Evolutionary conservation across 2,113 vertebrate species (phyloP), one percentile per base, ranked within the genome.

Genomic region (Toxotes jaculatrix): DNA sequence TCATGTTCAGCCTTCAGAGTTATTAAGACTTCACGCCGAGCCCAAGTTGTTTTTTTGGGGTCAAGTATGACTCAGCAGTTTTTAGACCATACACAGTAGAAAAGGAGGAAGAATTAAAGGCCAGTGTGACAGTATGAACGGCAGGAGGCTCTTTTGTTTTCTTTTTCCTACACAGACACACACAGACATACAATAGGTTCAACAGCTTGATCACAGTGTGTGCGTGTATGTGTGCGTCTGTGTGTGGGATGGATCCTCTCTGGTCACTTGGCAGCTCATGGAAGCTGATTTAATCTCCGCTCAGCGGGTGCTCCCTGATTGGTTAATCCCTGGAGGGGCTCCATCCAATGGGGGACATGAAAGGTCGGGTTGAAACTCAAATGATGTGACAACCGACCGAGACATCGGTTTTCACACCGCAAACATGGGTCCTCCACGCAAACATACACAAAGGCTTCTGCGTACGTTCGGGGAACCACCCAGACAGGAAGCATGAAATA

Each of bases 401-500:
- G 65, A 74, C 73, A 56, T 81, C n/a, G 13, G 77, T 76, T 84
- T 27, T 82, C 49, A 74, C 74, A 59, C 69, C 21, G 34, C 56
- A 17, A 61, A 71, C 40, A 38, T 5, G 31, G 31, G 6, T 9
- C 34, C 53, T 5, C 13, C 36, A 11, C 55, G 19, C 59, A 47
- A 5, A 74, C 76, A 74, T 14, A 47, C 56, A 55, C 27, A 75
- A 45, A 79, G n/a, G 31, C 34, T n/a, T 64, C 23, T 56, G 32
- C 43, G 38, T 69, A 21, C 32, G 53, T 67, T 68, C 5, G 11
- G 32, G 43, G 23, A 83, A 57, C 76, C 75, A 80, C 66, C 9
- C 82, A 81, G 80, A 81, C 80, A 86, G 79, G 80, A 42, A 70
- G 34, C 55, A 85, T 89, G 74, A 91, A 92, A 92, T 83, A 91